These are phyloP conservation scores for Amphimedon queenslandica DNA, from an alignment of 37 sponge, comb jelly and placozoan species.

Conservation along the genomic window DNA sequence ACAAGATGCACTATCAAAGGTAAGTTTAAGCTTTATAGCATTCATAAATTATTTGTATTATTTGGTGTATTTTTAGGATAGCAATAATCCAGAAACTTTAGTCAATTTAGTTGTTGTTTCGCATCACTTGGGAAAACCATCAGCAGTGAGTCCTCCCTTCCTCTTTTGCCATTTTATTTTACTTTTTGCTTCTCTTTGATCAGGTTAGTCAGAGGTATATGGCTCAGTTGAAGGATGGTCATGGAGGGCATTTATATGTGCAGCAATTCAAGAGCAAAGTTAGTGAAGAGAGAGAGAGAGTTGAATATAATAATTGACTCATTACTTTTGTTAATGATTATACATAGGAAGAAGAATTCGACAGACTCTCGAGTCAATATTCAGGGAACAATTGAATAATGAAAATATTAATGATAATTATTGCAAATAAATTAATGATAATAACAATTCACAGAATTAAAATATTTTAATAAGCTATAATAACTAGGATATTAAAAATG, in stretches of 20 bases:
- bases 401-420: no score
- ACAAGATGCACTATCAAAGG: constrained; percentile 92
- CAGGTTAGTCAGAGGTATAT: constrained; percentile 81
- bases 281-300: no score
- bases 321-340: no score
- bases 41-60: neutral
- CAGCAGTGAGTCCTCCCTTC: constrained; percentile 45
- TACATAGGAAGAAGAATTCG: no score
- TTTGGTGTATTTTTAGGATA: constrained; percentile 61
- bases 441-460: no score
- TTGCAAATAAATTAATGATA: no score
- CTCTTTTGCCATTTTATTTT: neutral
- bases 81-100: constrained; percentile 90
- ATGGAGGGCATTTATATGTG: constrained; percentile 74
- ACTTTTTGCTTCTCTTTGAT: neutral
- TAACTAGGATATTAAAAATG: no score
- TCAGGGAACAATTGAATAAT: no score
- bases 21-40: neutral
- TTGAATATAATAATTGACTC: no score
- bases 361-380: no score
- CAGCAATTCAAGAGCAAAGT: constrained; percentile 73
- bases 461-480: no score
- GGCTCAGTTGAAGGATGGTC: constrained; percentile 89
- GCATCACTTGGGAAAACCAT: constrained; percentile 84
- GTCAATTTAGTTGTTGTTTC: constrained; percentile 89